Conservation (phyloP, 1,140 invertebrate genomes). For the Formica exsecta region DNA sequence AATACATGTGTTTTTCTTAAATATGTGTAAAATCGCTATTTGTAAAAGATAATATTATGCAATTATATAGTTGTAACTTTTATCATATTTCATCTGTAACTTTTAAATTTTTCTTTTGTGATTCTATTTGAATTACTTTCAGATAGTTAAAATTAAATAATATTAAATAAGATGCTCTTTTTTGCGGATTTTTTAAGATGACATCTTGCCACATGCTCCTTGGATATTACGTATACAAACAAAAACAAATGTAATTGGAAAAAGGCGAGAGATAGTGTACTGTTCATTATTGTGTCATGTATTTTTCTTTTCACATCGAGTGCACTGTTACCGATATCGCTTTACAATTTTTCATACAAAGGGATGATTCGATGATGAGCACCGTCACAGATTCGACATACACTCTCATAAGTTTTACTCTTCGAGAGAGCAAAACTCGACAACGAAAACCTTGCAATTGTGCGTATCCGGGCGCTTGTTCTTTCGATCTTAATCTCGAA, state of each 20-base stretch:
- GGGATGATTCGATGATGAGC: constrained; percentile 68
- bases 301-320: constrained; percentile 78
- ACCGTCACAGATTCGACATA: constrained; percentile 20
- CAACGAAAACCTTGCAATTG: not conserved
- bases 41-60: not conserved
- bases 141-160: constrained; percentile 8
- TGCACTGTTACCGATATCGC: constrained; percentile 76
- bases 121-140: not conserved
- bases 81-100: not conserved
- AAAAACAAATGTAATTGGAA: not conserved
- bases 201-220: not conserved
- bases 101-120: not conserved
- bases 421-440: not conserved
- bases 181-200: not conserved
- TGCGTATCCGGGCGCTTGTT: not conserved
- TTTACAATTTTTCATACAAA: constrained; percentile 76
- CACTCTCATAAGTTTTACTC: not conserved
- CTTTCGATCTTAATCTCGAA: constrained; percentile 4
- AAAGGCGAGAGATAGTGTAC: constrained; percentile 11
- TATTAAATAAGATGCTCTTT: not conserved
- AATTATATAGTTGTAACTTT: not conserved
- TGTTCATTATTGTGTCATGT: constrained; percentile 72
- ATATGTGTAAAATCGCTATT: not conserved
- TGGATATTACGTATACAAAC: not conserved
- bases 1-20: not conserved